Conservation (phyloP, 1,140 invertebrate species). For the Listronotus oregonensis region DNA sequence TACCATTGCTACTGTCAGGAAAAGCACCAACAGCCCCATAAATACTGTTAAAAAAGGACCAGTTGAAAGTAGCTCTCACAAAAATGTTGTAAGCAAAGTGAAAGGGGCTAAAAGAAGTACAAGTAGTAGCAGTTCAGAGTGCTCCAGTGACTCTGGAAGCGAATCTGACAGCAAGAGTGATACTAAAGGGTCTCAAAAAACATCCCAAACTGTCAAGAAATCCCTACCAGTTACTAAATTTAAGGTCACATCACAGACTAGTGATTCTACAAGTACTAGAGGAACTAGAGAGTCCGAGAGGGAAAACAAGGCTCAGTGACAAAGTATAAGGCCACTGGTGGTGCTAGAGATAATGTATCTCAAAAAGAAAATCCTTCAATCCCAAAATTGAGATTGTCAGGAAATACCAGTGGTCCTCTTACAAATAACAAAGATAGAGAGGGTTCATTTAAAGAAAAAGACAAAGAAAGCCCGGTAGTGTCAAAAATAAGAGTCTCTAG, state of each 20-base stretch:
- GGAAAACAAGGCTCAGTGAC: slow-evolving; percentile 23
- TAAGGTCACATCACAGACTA: neutral
- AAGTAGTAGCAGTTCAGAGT: slow-evolving; percentile 29
- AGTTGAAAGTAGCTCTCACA: neutral
- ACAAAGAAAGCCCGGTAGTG: neutral
- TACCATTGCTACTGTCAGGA: slow-evolving; percentile 52
- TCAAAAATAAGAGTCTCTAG: slow-evolving; percentile 11
- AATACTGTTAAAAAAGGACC: slow-evolving; percentile 18
- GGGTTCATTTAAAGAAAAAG: slow-evolving; percentile 2
- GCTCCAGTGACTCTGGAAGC: slow-evolving; percentile 42
- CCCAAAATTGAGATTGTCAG: slow-evolving; percentile 14
- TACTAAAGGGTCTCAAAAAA: slow-evolving; percentile 14
- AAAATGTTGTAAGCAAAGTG: neutral
- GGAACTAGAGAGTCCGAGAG: slow-evolving; percentile 11
- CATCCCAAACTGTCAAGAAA: neutral
- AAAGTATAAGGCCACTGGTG: slow-evolving; percentile 13
- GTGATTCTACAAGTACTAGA: neutral
- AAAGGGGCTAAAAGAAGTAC: slow-evolving; percentile 20
- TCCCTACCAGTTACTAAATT: neutral
- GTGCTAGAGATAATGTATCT: neutral
- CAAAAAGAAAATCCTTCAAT: neutral
- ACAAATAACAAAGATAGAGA: slow-evolving; percentile 1
- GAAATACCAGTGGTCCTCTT: slow-evolving; percentile 6
- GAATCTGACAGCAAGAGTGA: slow-evolving; percentile 49
- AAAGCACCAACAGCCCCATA: slow-evolving; percentile 45